These are phyloP conservation scores for Drosophila kepulauana DNA, from an alignment of 1,140 invertebrate species.

Conservation along the genomic window DNA sequence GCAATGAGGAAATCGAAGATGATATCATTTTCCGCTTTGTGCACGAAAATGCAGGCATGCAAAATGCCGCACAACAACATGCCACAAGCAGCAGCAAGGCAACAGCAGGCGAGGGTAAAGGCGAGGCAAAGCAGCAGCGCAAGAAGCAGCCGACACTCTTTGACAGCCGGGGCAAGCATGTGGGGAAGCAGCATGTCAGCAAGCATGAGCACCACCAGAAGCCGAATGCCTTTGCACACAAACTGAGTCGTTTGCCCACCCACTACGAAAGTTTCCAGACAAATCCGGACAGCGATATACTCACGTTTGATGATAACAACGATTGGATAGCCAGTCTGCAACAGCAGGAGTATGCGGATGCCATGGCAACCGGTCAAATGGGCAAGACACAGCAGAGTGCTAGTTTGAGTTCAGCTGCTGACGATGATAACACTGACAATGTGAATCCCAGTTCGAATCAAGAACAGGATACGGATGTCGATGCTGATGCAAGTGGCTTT, in stretches of 20 bases:
- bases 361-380: constrained; percentile 48
- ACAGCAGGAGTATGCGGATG: constrained; percentile 68
- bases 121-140: constrained; percentile 33
- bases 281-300: constrained; percentile 76
- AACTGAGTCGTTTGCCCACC: constrained; percentile 73
- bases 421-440: neutral
- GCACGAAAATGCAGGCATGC: constrained; percentile 48
- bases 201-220: constrained; percentile 69
- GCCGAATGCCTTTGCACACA: constrained; percentile 61
- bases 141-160: constrained; percentile 7
- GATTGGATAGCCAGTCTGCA: constrained; percentile 68
- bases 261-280: constrained; percentile 83
- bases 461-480: constrained; percentile 29
- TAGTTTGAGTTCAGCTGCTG: neutral
- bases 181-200: constrained; percentile 51
- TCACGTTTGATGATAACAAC: constrained; percentile 75
- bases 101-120: neutral
- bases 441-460: constrained; percentile 15
- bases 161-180: neutral
- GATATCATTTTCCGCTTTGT: constrained; percentile 78
- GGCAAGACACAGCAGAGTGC: neutral
- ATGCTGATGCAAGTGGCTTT: constrained; percentile 59
- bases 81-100: constrained; percentile 9
- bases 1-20: constrained; percentile 76
- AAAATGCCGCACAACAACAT: constrained; percentile 13